These are phyloP conservation scores for Crossaster papposus DNA, from an alignment of 53 echinoderm and acorn worm genomes.

Conservation along the genomic window DNA sequence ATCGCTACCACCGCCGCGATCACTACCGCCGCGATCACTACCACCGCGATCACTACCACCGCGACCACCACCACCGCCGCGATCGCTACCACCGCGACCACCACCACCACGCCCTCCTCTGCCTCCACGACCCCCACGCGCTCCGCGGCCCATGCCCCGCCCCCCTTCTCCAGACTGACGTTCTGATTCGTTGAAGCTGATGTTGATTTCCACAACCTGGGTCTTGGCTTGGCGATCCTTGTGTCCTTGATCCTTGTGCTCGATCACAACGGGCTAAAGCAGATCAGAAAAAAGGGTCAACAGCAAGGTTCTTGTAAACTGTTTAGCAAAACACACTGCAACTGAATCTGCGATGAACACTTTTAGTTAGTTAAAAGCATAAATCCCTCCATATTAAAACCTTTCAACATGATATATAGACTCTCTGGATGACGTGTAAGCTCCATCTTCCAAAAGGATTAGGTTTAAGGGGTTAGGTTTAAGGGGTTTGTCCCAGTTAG, in stretches of 20 bases:
- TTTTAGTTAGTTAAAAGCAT: too few species aligned
- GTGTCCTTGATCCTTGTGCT: conserved; percentile 35
- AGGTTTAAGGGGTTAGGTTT: too few species aligned
- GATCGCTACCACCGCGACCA: conserved; percentile 40
- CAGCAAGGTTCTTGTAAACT: neutral
- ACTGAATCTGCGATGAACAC: too few species aligned
- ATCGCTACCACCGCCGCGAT: conserved; percentile 10
- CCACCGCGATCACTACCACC: neutral
- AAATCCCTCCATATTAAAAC: too few species aligned
- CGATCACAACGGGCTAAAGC: conserved; percentile 25
- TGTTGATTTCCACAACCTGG: conserved; percentile 64
- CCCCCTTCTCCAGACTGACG: conserved; percentile 72
- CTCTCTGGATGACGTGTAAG: too few species aligned
- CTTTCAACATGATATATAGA: too few species aligned
- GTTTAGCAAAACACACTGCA: too few species aligned
- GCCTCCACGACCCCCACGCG: conserved; percentile 55
- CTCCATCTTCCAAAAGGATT: too few species aligned
- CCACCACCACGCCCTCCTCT: conserved; percentile 50
- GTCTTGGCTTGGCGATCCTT: conserved; percentile 70
- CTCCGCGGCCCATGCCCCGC: conserved; percentile 65
- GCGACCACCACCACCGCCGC: conserved; percentile 50
- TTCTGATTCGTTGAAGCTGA: conserved; percentile 77
- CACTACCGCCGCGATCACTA: neutral
- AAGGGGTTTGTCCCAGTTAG: too few species aligned
- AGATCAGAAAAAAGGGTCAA: neutral